Evolutionary conservation across 2,113 vertebrate species (phyloP), one percentile per base, ranked within the genome.

Genomic region (Condylura cristata): DNA sequence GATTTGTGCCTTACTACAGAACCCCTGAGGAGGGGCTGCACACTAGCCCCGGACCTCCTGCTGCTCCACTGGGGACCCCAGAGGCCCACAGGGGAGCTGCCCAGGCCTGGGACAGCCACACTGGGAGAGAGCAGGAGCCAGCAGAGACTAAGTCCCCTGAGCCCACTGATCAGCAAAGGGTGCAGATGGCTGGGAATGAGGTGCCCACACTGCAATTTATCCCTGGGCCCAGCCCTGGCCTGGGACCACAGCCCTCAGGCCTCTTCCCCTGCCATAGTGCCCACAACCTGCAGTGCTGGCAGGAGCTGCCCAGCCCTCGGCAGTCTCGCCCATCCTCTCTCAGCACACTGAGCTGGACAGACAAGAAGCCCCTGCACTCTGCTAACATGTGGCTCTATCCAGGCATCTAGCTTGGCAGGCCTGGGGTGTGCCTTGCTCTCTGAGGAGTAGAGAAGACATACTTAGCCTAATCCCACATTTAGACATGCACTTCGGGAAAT

Each of bases 1-100:
- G 81, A 1, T 96, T 89, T 0, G 70, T 95, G 0, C 96, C 97
- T 6, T 98, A 93, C 85, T 98, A 98, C 75, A 97, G 95, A 79
- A 97, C 93, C 61, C 65, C 80, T 0, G 95, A 98, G 48, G 96
- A 79, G 71, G 5, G 65, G 17, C 89, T 98, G 1, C 81, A 20
- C 79, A 4, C 61, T 0, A 85, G 39, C 53, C 90, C 86, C 0
- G 65, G 39, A 20, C 12, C 51, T 9, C 22, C 48, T 1, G 2
- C 26, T 26, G 76, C 63, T 3, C 32, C 4, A 1, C 13, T 0
- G 32, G 51, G 46, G 12, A 8, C 58, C 30, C 51, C 30, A 34
- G 18, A 32, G 32, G 17, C 3, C n/a, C 26, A 2, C 14, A 9
- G 24, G 32, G 56, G 14, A 61, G 30, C 17, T 22, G 61, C 20